These are phyloP conservation scores for Dynastes grantii DNA, from an alignment of 2,888 invertebrate genomes.

Conservation along the genomic window DNA sequence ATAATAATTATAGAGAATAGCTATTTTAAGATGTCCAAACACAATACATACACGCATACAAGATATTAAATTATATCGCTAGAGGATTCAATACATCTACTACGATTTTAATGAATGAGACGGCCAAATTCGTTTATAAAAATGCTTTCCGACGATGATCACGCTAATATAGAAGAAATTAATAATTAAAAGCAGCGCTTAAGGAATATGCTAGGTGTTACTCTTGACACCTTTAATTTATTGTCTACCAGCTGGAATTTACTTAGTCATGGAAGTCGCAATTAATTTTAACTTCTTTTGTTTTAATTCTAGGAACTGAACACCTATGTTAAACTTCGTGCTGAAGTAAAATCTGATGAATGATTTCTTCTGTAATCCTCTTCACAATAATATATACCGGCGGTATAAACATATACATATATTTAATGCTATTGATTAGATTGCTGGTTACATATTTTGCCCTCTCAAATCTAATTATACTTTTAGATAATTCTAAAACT, in stretches of 20 bases:
- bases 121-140: conserved; percentile 2
- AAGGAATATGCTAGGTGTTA: conserved; percentile 5
- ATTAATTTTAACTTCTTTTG: conserved; percentile 10
- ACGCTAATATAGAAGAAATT: conserved; percentile 13
- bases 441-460: no score
- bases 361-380: neutral
- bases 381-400: no score
- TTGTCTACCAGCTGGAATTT: conserved; percentile 15
- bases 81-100: neutral
- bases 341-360: neutral
- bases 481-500: no score
- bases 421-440: no score
- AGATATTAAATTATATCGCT: neutral
- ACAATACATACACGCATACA: no score
- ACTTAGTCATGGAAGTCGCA: conserved; percentile 13
- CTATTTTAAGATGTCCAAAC: no score
- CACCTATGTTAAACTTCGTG: conserved; percentile 5
- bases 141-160: neutral
- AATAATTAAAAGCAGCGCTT: conserved; percentile 16
- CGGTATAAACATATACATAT: no score
- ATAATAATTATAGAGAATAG: no score
- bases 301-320: conserved; percentile 3
- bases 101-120: neutral
- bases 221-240: conserved; percentile 12
- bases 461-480: no score